Conservation (phyloP, 2,888 invertebrate species). For the Rhamnusium bicolor region DNA sequence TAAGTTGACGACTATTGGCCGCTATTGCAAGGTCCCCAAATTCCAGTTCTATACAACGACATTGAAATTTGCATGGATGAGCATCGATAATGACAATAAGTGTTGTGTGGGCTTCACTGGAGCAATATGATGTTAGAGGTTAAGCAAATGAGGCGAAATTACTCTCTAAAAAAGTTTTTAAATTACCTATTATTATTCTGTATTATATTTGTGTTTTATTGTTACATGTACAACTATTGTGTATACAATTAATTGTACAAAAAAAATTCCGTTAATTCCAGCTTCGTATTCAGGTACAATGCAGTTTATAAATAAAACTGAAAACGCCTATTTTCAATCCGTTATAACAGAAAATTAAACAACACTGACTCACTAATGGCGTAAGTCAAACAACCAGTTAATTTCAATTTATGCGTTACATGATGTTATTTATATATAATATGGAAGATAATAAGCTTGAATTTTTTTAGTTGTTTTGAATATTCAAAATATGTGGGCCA, state of each 20-base stretch:
- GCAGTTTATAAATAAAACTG: not conserved
- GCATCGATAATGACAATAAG: too few relatives aligned
- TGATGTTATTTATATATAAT: too few relatives aligned
- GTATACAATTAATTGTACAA: not conserved
- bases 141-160: too few relatives aligned
- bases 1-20: too few relatives aligned
- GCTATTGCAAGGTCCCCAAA: too few relatives aligned
- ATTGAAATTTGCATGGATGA: too few relatives aligned
- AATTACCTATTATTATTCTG: too few relatives aligned
- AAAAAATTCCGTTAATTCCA: not conserved
- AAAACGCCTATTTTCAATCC: not conserved
- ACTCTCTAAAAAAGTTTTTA: too few relatives aligned
- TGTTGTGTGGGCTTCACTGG: too few relatives aligned
- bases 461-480: not conserved
- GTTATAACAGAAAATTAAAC: not conserved
- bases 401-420: not conserved
- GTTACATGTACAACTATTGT: not conserved
- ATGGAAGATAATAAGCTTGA: slow-evolving; percentile 4
- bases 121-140: too few relatives aligned
- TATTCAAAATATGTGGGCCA: slow-evolving; percentile 28
- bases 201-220: too few relatives aligned
- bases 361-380: not conserved
- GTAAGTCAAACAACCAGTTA: slow-evolving; percentile 1
- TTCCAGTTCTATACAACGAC: too few relatives aligned
- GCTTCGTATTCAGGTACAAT: not conserved